Percentiles rank a stretch among this genome's conserved stretches.
These are phyloP conservation scores for Laticauda laticaudata DNA, from an alignment of 2,113 vertebrate species.

Conservation along the genomic window DNA sequence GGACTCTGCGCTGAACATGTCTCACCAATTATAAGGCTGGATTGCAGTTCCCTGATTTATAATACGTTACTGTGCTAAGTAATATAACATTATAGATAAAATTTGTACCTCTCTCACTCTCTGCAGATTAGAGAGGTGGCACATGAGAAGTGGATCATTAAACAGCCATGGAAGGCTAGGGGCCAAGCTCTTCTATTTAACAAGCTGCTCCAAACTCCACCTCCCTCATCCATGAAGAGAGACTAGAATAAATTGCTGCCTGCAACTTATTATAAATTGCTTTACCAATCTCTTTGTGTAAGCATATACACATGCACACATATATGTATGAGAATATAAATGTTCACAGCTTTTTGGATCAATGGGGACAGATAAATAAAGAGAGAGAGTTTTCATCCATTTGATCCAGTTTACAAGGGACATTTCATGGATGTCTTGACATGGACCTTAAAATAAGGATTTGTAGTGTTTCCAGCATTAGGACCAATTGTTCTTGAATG, in stretches of 20 bases:
- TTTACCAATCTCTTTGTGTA: conserved; percentile 39
- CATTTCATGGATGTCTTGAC: background rate
- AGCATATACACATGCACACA: background rate
- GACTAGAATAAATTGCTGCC: conserved; percentile 70
- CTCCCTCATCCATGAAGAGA: conserved; percentile 73
- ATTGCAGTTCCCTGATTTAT: conserved; percentile 80
- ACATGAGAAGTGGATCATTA: conserved; percentile 78
- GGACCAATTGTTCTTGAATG: background rate
- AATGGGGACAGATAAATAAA: background rate
- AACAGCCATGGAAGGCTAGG: conserved; percentile 75
- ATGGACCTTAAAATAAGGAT: background rate
- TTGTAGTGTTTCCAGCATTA: background rate
- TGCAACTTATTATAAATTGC: conserved; percentile 63
- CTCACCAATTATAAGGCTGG: conserved; percentile 78
- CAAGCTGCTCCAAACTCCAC: conserved; percentile 78
- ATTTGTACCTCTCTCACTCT: conserved; percentile 77
- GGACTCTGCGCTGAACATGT: conserved; percentile 74
- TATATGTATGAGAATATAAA: background rate
- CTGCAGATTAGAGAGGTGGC: conserved; percentile 78
- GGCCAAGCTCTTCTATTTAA: conserved; percentile 81
- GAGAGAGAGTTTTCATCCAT: background rate
- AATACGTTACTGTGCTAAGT: conserved; percentile 81
- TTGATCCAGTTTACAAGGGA: background rate
- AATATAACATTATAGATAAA: conserved; percentile 83
- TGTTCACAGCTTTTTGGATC: background rate